Base-by-base conservation (phyloP, 2,888 invertebrate species). In the Diarsia brunnea region DNA sequence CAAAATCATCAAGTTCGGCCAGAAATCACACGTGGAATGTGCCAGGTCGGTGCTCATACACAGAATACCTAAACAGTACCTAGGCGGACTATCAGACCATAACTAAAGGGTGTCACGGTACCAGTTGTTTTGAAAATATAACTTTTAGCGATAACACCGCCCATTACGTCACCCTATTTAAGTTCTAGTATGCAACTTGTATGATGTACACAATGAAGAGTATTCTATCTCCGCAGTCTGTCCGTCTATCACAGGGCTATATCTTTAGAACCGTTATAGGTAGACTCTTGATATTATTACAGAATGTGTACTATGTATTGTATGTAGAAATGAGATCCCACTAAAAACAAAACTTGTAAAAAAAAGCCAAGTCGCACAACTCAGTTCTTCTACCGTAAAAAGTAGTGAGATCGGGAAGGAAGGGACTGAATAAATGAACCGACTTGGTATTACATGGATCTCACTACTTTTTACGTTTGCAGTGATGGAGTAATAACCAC, bases 21-120 rank as follows among this genome's bases (percentile, higher is more conserved):
- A 98, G 93, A 99, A 99, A 92, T 98, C 99, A 2, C 99, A 99
- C 92, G 99, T 99, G 0, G 99, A 99, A 95, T 99, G 99, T 94
- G 99, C 99, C 0, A 97, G 95, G 94, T 95, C 51, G 71, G 58
- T 80, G 49, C 55, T 61, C 51, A 2, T 21, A 12, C 31, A 4
- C 47, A 51, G 31, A 4, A 16, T n/a, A n/a, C n/a, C 55, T 55
- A 16, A 21, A 10, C 4, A 67, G 19, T 49, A 47, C 21, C 38
- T 24, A 12, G 45, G n/a, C n/a, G 14, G 27, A n/a, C 51, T n/a
- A 27, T 16, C 21, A 27, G 12, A 27, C 21, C 8, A 38, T 38
- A 38, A 38, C 38, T 38, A 38, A 38, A 38, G 38, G 38, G 38
- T 38, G n/a, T n/a, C 38, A 38, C 38, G 38, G 53, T n/a, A 53